Base-by-base conservation (phyloP, 2,113 vertebrate genomes). In the Scopus umbretta region DNA sequence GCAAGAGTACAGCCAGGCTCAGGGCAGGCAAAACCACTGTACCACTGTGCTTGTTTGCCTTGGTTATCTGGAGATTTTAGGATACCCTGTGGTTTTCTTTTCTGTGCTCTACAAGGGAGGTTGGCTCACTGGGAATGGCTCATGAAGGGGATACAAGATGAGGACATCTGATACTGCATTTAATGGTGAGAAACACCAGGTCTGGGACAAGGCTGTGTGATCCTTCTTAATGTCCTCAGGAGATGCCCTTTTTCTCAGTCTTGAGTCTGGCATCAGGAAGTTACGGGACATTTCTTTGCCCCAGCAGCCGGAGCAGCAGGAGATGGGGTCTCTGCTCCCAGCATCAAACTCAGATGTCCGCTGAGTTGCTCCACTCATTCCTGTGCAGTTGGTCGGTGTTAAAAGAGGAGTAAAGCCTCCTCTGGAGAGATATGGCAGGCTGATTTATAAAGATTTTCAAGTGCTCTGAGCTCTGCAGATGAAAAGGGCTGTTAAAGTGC, bases 401-500 rank as follows among this genome's bases (percentile, higher is more conserved):
- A 36, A 90, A 95, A 94, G 86, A 68, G 34, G 50, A 86, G 63
- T 34, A 16, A 78, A 59, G 19, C 55, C 90, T 94, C 67, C 90
- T 74, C 73, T 80, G 55, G 81, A 92, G 94, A 83, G 71, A 62
- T 42, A 32, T 30, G 66, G 10, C 42, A 61, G 62, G 25, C 45
- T 83, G 82, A 70, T 92, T 93, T 90, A 88, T 86, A 86, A 94
- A 93, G 56, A 83, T 38, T 58, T 90, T 59, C 50, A 90, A 92
- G 72, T 59, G 38, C 78, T 88, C 71, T 32, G 47, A 47, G 29
- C 45, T 78, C 38, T 80, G 82, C 34, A 83, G 80, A 78, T 87
- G 84, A 95, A 87, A 96, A 61, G 30, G 23, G 7, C 30, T 71
- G 17, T 58, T 71, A 32, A 71, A 86, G 36, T 63, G 43, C 70